Percentiles rank a stretch among this genome's conserved stretches.
These are phyloP conservation scores for Peromyscus leucopus DNA, from an alignment of 2,113 vertebrate species.

Conservation along the genomic window DNA sequence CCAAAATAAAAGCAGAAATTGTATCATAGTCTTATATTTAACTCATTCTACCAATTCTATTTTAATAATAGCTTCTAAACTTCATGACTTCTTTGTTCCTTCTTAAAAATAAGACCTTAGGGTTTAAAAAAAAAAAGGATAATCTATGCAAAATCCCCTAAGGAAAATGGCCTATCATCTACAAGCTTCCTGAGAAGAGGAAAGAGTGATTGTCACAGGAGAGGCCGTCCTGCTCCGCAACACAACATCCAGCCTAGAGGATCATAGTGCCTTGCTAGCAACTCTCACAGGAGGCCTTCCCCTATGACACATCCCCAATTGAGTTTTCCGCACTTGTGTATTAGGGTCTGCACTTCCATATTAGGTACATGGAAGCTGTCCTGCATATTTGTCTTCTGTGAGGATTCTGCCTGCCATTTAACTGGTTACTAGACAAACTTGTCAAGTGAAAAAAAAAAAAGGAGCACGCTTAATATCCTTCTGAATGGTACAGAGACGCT, in stretches of 20 bases:
- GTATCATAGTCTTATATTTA: constrained; percentile 73
- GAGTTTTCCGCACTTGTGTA: neutral
- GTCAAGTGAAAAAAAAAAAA: neutral
- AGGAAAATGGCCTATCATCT: neutral
- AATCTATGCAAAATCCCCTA: constrained; percentile 1
- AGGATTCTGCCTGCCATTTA: neutral
- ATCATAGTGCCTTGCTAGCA: neutral
- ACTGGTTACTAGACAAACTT: constrained; percentile 1
- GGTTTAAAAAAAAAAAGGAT: neutral
- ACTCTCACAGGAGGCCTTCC: neutral
- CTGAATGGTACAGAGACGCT: neutral
- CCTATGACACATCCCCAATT: neutral
- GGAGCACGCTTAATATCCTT: neutral
- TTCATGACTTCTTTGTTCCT: constrained; percentile 29
- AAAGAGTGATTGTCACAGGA: neutral
- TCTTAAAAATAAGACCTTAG: constrained; percentile 46
- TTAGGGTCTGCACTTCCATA: neutral
- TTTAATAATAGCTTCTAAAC: constrained; percentile 80
- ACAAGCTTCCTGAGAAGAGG: neutral
- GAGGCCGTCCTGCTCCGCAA: neutral
- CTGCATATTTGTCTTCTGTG: neutral
- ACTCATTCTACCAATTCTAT: constrained; percentile 72
- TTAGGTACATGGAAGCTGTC: neutral
- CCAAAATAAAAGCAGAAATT: constrained; percentile 78
- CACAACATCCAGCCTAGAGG: neutral